Evolutionary conservation across 1,140 invertebrate genomes (phyloP).

Genomic region (Lordiphosa collinella): DNA sequence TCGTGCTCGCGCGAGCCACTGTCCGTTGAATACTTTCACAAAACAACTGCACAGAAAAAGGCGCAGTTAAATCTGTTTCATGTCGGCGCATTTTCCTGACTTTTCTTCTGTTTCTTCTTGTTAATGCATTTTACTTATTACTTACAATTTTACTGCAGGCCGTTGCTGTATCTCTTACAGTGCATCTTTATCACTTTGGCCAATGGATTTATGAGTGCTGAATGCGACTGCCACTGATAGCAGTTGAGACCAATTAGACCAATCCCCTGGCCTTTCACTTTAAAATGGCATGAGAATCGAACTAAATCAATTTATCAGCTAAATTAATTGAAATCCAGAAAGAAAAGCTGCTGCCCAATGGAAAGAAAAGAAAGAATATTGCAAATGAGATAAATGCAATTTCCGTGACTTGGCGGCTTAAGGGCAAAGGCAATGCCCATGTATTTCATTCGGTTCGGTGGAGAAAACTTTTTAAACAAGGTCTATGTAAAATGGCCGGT

Average conservation of each 20-base stretch:
- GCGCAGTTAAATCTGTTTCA: slow-evolving; percentile 54
- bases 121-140: slow-evolving; percentile 18
- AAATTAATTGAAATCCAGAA: slow-evolving; percentile 13
- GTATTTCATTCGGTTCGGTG: too few species aligned
- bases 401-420: too few species aligned
- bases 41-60: slow-evolving; percentile 13
- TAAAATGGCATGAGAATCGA: slow-evolving; percentile 11
- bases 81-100: slow-evolving; percentile 30
- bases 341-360: slow-evolving; percentile 12
- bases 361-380: slow-evolving; percentile 7
- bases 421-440: not conserved
- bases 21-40: slow-evolving; percentile 56
- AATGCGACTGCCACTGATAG: slow-evolving; percentile 6
- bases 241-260: slow-evolving; percentile 17
- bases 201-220: slow-evolving; percentile 36
- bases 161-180: slow-evolving; percentile 14
- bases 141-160: not conserved
- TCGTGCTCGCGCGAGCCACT: slow-evolving; percentile 22
- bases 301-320: slow-evolving; percentile 23
- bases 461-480: too few species aligned
- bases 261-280: slow-evolving; percentile 38
- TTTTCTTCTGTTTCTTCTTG: slow-evolving; percentile 16
- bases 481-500: too few species aligned
- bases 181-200: slow-evolving; percentile 42
- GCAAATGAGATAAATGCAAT: not conserved